Evolutionary conservation across 2,888 invertebrate species (phyloP), one percentile per base, ranked within the genome.

Genomic region (Drosophila nigricruria): DNA sequence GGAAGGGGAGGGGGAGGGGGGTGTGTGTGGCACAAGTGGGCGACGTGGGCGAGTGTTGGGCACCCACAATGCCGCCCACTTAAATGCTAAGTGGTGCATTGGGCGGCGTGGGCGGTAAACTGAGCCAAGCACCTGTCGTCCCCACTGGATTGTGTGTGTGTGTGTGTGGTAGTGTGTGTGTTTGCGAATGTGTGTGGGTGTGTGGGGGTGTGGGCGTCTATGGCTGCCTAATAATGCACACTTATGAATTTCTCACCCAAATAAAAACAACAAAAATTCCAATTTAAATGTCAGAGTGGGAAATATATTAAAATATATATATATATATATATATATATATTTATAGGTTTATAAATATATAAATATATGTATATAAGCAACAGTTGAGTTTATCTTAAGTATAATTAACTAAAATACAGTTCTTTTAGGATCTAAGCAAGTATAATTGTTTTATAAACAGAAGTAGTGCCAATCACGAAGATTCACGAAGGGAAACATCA

Each of bases 41-140:
- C 20, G 16, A 9, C 45, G 20, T 30, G 32, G 32, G 50, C 30
- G 43, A 40, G 12, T 25, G 23, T 38, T 54, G 43, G 38, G 68
- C 69, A 56, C 70, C 63, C 77, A 73, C 73, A 78, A 84, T 79
- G 82, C 84, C 89, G 61, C 84, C 89, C 88, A 84, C 84, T 89
- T 84, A 88, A 89, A 88, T 88, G 83, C 89, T 82, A 86, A 86
- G 86, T 90, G 90, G 76, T 83, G 87, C 90, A 82, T 72, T 77
- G 71, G 73, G 69, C 65, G 80, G 68, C 65, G 61, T 45, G 58
- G 23, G 30, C 23, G 47, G 38, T 12, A 9, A 18, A 30, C 23
- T 23, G 5, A 50, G 23, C 27, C 49, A 57, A 66, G 63, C 77
- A 77, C 80, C 77, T 77, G 80, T 76, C 63, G 32, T 63, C 66